phyloP scores from a whole-genome alignment of 2,797 vertebrate species.

The Rhadinocentrus ornatus region DNA sequence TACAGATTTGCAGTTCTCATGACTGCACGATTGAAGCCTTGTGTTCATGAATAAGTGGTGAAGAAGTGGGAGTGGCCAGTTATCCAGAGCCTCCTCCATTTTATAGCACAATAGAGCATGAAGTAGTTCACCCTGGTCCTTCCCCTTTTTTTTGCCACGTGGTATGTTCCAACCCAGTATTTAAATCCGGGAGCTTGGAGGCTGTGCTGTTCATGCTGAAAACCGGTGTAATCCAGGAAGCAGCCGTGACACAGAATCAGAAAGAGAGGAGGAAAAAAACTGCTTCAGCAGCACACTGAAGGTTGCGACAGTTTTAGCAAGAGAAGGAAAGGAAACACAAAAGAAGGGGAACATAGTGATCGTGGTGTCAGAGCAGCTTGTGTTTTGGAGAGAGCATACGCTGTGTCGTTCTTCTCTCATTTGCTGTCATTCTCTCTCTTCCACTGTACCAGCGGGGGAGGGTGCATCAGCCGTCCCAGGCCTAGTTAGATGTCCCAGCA shows the following conservation, averaged over 20 bases:
- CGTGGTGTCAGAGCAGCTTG: slow-evolving; percentile 33
- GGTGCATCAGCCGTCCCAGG: slow-evolving; percentile 70
- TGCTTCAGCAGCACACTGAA: slow-evolving; percentile 30
- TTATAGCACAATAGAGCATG: slow-evolving; percentile 60
- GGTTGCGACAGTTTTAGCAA: slow-evolving; percentile 42
- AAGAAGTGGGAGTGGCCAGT: slow-evolving; percentile 50
- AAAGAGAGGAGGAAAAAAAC: slow-evolving; percentile 29
- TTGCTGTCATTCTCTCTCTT: slow-evolving; percentile 66
- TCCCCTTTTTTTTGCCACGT: slow-evolving; percentile 69
- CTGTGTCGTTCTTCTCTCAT: slow-evolving; percentile 35
- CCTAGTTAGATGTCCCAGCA: slow-evolving; percentile 80
- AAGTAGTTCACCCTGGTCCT: slow-evolving; percentile 58
- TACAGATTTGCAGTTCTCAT: slow-evolving; percentile 6
- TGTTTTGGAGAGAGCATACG: slow-evolving; percentile 27
- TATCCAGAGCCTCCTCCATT: slow-evolving; percentile 58
- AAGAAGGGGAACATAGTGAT: slow-evolving; percentile 17
- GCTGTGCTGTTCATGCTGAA: slow-evolving; percentile 64
- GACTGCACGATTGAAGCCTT: slow-evolving; percentile 15
- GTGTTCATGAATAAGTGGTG: slow-evolving; percentile 47
- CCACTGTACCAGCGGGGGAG: slow-evolving; percentile 69
- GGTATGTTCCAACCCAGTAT: slow-evolving; percentile 78
- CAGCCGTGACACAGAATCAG: slow-evolving; percentile 54
- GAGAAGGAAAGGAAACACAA: slow-evolving; percentile 33
- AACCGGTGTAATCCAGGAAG: slow-evolving; percentile 72
- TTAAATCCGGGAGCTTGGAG: slow-evolving; percentile 77